A percentile compares a stretch with the other conserved stretches of the same genome.
phyloP scores from a whole-genome alignment of 2,797 vertebrate genomes.

The Tiaroga cobitis region DNA sequence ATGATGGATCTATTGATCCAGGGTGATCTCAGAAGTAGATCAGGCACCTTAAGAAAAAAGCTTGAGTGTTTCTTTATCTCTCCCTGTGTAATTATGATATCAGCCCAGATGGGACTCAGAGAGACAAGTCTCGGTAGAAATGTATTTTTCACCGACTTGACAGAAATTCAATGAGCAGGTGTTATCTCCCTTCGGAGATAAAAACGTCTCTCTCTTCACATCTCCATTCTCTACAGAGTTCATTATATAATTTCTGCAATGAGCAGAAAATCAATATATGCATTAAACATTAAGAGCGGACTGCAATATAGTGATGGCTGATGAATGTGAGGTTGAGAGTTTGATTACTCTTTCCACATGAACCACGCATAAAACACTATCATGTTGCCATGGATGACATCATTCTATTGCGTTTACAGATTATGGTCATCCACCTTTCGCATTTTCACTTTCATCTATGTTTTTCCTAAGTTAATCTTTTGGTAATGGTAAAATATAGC shows the following conservation, averaged over 20 bases:
- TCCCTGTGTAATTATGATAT: constrained; percentile 57
- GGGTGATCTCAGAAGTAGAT: constrained; percentile 38
- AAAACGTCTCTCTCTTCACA: constrained; percentile 34
- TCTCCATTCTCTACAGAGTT: constrained; percentile 60
- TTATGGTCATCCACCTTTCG: constrained; percentile 14
- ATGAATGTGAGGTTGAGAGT: constrained; percentile 73
- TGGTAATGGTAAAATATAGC: constrained; percentile 3
- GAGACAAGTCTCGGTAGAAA: constrained; percentile 44
- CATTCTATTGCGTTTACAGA: constrained; percentile 15
- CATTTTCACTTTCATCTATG: constrained; percentile 10
- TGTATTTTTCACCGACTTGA: constrained; percentile 60
- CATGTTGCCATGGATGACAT: constrained; percentile 51
- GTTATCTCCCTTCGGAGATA: constrained; percentile 67
- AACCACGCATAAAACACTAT: constrained; percentile 27
- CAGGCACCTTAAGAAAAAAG: constrained; percentile 43
- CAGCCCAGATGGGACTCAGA: constrained; percentile 27
- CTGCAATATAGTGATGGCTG: constrained; percentile 72
- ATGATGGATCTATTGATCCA: constrained; percentile 52
- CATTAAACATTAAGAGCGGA: constrained; percentile 82
- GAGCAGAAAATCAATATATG: constrained; percentile 72
- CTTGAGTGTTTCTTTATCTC: constrained; percentile 57
- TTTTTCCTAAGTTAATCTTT: constrained; percentile 7
- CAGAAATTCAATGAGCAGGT: constrained; percentile 56
- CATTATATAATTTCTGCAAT: constrained; percentile 79
- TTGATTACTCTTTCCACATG: constrained; percentile 73